Base-by-base conservation (phyloP, 30 jellyfish, hydroid and myxozoan species). In the Phacellophora camtschatica region DNA sequence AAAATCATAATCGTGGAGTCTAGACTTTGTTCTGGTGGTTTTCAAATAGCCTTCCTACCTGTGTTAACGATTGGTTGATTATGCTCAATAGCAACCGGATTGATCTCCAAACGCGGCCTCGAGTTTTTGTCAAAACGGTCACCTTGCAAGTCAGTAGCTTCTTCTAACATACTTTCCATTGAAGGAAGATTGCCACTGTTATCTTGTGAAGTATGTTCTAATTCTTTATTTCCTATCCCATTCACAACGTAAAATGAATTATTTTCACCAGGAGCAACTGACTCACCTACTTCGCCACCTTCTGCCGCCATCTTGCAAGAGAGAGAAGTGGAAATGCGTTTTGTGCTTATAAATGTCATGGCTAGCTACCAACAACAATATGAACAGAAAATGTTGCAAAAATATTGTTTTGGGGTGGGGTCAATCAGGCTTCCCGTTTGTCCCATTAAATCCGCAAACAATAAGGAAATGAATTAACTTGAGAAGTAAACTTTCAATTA, bases 121-220 rank as follows among this genome's bases (percentile, higher is more conserved):
- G 66, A 35, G 10, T 31, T 58, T 77, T 30, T 74, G 86, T 77
- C 93, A 72, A 79, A 82, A 71, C 35, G 94, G 75, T 69, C 96
- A 35, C 86, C 42, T 75, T 94, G 99, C 56, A 94, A 48, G 53
- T 94, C 99, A 33, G 99, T 94, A 16, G 99, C 99, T 45, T 77
- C 99, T 68, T 94, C 88, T 13, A 94, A 75, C 99, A 94, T 94
- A 28, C 90, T 97, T 70, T 94, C 99, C 96, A 94, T 75, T 15
- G 96, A 67, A 41, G 96, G 96, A 63, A 86, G 96, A 37, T 65
- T 16, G 22, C 48, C 20, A 39, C 19, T 45, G 43, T 61, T 67
- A 24, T 37, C 79, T 39, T 58, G 76, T 15, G 84, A 51, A 19
- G 23, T 8, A 48, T 29, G 49, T n/a, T 33, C 61, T 43, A 61